A percentile compares a stretch with the other conserved stretches of the same genome.
phyloP scores from a whole-genome alignment of 2,888 invertebrate species.

The Acanthosoma haemorrhoidale region DNA sequence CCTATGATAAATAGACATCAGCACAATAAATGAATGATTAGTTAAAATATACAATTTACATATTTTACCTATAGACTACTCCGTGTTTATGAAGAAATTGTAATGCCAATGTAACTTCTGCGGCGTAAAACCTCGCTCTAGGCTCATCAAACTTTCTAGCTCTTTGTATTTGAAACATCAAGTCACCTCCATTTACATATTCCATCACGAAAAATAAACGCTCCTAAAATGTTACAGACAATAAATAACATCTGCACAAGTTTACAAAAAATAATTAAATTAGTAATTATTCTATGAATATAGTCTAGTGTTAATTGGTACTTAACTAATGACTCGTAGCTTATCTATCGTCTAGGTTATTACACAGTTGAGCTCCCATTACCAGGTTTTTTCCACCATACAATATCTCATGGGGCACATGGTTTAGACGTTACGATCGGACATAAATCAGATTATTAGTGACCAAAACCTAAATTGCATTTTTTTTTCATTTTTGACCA shows the following conservation, averaged over 20 bases:
- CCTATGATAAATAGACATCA: too few species aligned
- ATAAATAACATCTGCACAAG: not conserved
- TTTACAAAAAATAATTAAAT: not conserved
- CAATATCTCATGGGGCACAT: too few species aligned
- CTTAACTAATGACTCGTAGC: too few species aligned
- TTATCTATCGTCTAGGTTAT: too few species aligned
- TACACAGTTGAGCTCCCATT: too few species aligned
- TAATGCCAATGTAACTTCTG: constrained; percentile 94
- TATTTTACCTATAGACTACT: constrained; percentile 74
- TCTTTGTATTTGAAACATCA: constrained; percentile 99
- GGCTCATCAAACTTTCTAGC: constrained; percentile 97
- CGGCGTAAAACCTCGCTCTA: constrained; percentile 92
- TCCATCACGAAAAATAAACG: constrained; percentile 99
- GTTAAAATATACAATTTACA: not conserved
- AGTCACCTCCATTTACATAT: constrained; percentile 96
- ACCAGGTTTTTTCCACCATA: too few species aligned
- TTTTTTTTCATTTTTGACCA: too few species aligned
- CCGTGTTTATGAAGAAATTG: constrained; percentile 96
- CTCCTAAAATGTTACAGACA: constrained; percentile 52
- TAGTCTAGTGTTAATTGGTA: too few species aligned
- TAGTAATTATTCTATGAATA: not conserved
- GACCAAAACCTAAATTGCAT: too few species aligned
- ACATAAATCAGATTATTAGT: too few species aligned
- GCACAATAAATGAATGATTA: too few species aligned
- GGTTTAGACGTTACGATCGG: too few species aligned